phyloP scores from a whole-genome alignment of 2,113 vertebrate genomes.

The Notiomystis cincta region DNA sequence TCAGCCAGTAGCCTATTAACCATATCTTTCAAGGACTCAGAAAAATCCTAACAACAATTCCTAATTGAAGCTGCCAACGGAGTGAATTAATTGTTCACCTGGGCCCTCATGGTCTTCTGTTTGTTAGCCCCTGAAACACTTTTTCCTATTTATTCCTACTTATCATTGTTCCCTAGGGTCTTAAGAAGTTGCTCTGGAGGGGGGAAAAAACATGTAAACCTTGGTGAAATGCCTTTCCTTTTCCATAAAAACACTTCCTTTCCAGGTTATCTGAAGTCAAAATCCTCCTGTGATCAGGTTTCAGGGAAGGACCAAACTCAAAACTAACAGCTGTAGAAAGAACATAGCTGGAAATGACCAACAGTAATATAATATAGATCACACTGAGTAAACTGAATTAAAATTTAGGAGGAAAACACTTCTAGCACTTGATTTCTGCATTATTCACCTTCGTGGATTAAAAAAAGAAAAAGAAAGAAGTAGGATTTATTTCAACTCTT shows the following conservation, averaged over 20 bases:
- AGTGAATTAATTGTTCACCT: background rate
- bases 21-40: background rate
- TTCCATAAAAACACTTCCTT: background rate
- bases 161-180: background rate
- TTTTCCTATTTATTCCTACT: background rate
- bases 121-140: background rate
- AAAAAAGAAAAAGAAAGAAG: background rate
- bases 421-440: background rate
- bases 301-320: background rate
- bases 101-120: background rate
- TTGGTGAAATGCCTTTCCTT: background rate
- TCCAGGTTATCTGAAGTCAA: background rate
- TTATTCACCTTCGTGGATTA: background rate
- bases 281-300: background rate
- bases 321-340: background rate
- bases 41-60: background rate
- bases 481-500: background rate
- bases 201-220: fast-evolving
- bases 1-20: background rate
- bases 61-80: background rate
- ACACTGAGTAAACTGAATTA: background rate
- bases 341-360: background rate
- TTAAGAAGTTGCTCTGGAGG: background rate
- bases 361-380: background rate
- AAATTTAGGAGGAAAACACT: background rate